phyloP scores from a whole-genome alignment of 2,888 invertebrate genomes.

The Melinaea menophilus region DNA sequence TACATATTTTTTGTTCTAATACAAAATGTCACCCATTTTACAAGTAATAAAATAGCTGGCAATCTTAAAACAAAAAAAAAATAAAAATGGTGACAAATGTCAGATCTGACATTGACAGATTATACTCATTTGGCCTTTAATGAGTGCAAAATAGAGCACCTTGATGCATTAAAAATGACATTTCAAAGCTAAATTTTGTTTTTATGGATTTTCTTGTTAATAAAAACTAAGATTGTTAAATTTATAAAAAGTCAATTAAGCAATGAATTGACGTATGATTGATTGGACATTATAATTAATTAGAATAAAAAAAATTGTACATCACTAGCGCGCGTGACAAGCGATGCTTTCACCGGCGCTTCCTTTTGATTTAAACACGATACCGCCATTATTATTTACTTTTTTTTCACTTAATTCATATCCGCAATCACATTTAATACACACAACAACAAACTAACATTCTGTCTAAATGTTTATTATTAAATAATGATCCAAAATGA shows the following conservation, averaged over 20 bases:
- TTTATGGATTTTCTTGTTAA: constrained; percentile 10
- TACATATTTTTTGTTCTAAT: not conserved
- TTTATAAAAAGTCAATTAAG: too few relatives aligned
- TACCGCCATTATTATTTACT: constrained; percentile 28
- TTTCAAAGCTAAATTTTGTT: constrained; percentile 28
- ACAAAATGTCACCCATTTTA: not conserved
- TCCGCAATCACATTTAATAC: not conserved
- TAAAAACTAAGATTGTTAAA: not conserved
- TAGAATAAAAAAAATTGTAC: too few relatives aligned
- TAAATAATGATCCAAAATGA: too few relatives aligned
- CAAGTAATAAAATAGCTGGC: not conserved
- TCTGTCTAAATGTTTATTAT: too few relatives aligned
- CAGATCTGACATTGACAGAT: constrained; percentile 36
- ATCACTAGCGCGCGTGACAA: constrained; percentile 26
- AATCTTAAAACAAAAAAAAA: constrained; percentile 19
- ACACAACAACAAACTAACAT: too few relatives aligned
- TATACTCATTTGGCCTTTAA: constrained; percentile 29
- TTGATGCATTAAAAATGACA: constrained; percentile 29
- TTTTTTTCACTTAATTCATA: constrained; percentile 19
- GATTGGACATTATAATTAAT: not conserved
- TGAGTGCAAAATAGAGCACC: constrained; percentile 27
- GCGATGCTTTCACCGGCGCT: constrained; percentile 32
- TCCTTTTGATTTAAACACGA: constrained; percentile 36
- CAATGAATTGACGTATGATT: not conserved
- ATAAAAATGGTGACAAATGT: constrained; percentile 29